phyloP scores from a whole-genome alignment of 2,113 vertebrate species.

The Crotalus horridus region DNA sequence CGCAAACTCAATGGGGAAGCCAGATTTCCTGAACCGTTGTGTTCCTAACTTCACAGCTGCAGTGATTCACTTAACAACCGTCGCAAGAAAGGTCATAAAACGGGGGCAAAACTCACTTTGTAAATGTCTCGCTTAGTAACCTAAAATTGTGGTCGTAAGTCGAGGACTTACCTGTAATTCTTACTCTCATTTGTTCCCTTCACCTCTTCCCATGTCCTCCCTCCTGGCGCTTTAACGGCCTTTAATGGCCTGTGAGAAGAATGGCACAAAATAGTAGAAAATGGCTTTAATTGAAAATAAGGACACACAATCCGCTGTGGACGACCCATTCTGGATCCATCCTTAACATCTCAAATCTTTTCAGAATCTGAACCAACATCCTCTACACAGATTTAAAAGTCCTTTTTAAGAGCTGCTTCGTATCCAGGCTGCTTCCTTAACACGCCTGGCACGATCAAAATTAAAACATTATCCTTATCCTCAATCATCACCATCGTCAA shows the following conservation, averaged over 20 bases:
- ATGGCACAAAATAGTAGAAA: neutral
- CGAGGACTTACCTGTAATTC: no score
- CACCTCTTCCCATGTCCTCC: no score
- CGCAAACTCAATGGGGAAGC: no score
- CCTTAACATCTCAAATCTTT: neutral
- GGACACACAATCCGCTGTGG: neutral
- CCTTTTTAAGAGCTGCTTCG: slow-evolving; percentile 34
- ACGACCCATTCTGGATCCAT: neutral
- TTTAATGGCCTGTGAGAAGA: neutral
- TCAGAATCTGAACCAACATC: slow-evolving; percentile 1
- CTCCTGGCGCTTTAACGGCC: neutral
- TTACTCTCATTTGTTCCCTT: no score
- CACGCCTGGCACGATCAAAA: neutral
- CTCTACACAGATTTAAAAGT: neutral
- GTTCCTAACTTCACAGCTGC: no score
- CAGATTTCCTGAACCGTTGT: no score
- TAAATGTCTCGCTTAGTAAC: no score
- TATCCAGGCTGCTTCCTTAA: neutral
- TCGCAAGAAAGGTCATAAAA: no score
- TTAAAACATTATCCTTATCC: neutral
- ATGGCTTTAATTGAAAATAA: slow-evolving; percentile 30
- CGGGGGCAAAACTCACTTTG: no score
- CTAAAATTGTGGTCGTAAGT: no score
- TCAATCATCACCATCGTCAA: neutral
- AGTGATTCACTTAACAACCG: no score